These are phyloP conservation scores for Musca vetustissima DNA, from an alignment of 1,140 invertebrate genomes.

Conservation along the genomic window DNA sequence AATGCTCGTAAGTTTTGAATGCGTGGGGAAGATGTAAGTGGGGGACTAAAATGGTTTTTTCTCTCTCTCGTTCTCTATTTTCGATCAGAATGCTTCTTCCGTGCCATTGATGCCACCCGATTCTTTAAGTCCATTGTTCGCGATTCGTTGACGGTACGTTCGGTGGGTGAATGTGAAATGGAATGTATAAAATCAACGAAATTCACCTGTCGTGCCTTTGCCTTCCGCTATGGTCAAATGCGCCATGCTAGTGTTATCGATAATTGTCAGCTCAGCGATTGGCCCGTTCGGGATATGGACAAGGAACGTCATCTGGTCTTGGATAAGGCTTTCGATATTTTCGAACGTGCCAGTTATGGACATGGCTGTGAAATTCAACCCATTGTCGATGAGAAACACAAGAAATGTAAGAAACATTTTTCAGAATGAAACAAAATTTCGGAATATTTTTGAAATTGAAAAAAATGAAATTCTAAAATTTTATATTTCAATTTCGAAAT, in stretches of 20 bases:
- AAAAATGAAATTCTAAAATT: no score
- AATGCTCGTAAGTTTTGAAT: constrained; percentile 53
- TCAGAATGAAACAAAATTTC: background rate
- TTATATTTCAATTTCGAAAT: background rate
- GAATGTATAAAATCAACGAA: constrained; percentile 67
- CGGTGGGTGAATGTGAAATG: constrained; percentile 73
- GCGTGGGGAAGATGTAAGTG: background rate
- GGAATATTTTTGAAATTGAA: background rate
- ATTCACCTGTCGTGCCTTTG: constrained; percentile 77
- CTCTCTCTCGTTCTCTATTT: constrained; percentile 24
- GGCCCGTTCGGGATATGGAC: constrained; percentile 66
- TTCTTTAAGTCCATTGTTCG: constrained; percentile 65
- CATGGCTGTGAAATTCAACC: constrained; percentile 72
- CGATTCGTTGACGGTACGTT: constrained; percentile 65
- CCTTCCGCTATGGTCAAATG: constrained; percentile 69
- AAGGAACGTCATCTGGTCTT: constrained; percentile 61
- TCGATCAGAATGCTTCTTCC: constrained; percentile 77
- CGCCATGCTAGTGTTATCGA: constrained; percentile 64
- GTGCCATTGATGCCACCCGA: constrained; percentile 70
- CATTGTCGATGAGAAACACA: constrained; percentile 56
- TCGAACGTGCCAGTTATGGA: constrained; percentile 75
- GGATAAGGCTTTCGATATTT: constrained; percentile 70
- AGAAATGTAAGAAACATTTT: constrained; percentile 54
- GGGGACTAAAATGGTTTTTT: background rate
- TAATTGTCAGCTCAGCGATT: constrained; percentile 74